Evolutionary conservation across 2,888 invertebrate species (phyloP).

Genomic region (Machimus atricapillus): DNA sequence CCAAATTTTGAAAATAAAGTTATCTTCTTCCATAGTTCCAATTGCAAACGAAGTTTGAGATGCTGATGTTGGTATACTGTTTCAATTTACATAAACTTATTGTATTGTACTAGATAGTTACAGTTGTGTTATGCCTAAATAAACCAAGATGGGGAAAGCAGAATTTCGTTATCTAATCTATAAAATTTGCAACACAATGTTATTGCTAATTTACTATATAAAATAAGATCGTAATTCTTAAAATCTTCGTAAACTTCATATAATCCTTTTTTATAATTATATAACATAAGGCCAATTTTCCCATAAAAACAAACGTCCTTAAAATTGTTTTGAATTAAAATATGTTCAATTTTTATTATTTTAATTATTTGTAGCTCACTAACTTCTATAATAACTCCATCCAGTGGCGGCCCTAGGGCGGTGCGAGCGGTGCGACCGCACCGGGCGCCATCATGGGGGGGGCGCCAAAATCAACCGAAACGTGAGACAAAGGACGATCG

Average conservation of each 20-base stretch:
- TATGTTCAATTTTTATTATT: constrained; percentile 1
- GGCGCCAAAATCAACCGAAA: too few relatives aligned
- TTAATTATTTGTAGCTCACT: background rate
- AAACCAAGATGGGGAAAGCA: background rate
- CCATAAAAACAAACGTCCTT: background rate
- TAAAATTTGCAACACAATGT: background rate
- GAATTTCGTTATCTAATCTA: background rate
- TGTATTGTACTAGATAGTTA: background rate
- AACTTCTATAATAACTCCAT: background rate
- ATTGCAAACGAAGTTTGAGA: background rate
- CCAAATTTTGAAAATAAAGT: background rate
- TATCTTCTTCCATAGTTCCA: background rate
- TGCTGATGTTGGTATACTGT: background rate
- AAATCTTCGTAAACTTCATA: background rate
- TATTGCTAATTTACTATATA: background rate
- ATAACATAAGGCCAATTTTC: background rate
- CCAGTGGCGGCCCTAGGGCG: too few relatives aligned
- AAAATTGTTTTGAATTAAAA: background rate
- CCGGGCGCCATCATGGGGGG: too few relatives aligned
- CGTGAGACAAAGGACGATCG: too few relatives aligned
- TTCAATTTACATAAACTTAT: background rate
- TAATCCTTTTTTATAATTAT: background rate
- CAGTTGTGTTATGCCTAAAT: background rate
- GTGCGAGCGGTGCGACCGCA: too few relatives aligned
- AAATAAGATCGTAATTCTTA: background rate